Evolutionary conservation across 1,140 invertebrate species (phyloP), one percentile per base, ranked within the genome.

Genomic region (Streblospio benedicti): DNA sequence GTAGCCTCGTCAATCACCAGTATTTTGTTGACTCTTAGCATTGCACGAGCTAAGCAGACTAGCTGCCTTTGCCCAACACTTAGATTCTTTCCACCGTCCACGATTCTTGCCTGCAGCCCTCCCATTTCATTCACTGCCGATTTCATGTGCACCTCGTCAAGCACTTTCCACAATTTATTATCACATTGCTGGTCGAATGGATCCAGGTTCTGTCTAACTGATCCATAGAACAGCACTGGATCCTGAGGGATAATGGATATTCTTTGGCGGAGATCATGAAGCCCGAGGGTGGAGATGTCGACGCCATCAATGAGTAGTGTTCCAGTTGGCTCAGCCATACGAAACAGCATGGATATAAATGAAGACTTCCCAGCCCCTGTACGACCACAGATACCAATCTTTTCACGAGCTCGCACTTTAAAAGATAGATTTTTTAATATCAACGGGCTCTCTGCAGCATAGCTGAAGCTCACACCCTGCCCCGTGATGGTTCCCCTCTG

Each of bases 311-410:
- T 86, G 0, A 68, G 60, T 30, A 90, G 83, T 16, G 65, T 60
- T 9, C 82, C 82, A 2, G 65, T 61, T 18, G 79, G 65, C 25
- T 69, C 68, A 23, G 62, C 67, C 18, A 81, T 69, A 4, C 81
- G 75, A 66, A 83, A 83, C 27, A 83, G 61, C 23, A 79, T 75
- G 30, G 81, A 62, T 2, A 74, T 80, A 16, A 95, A 76, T 0
- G 91, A 93, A 0, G 89, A 91, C 74, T 96, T 96, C 16, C 93
- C 93, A 35, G 92, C 91, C 0, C 93, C 93, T 9, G 85, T 86
- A 62, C 84, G 76, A 27, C 91, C 91, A 18, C 91, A 89, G 59
- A 93, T 87, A 18, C 2, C 27, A 14, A 62, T 55, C 60, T 62
- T 62, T 33, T 62, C 60, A 14, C 25, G 14, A 1, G 60, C 33